Conservation (phyloP, 2,888 invertebrate genomes). For the Lutraria lutraria region DNA sequence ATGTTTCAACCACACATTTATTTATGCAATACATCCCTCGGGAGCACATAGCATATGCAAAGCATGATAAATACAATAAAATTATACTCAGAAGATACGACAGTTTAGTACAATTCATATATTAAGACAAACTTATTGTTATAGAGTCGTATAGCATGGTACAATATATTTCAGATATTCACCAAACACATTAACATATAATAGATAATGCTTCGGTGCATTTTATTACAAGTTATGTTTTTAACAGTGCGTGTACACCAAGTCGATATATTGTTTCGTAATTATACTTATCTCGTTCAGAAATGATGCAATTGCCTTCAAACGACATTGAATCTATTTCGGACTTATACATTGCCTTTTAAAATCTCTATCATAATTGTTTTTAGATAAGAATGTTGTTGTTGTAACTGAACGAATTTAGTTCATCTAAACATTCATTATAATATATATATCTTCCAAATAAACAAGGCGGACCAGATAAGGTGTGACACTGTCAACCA, state of each 20-base stretch:
- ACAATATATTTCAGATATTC: too few relatives aligned
- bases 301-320: neutral
- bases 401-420: neutral
- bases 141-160: too few relatives aligned
- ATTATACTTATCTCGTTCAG: neutral
- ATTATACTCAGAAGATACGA: too few relatives aligned
- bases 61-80: too few relatives aligned
- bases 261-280: neutral
- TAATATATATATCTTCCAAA: neutral
- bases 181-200: too few relatives aligned
- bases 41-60: too few relatives aligned
- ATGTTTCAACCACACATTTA: too few relatives aligned
- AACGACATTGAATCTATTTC: neutral
- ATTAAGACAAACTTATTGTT: too few relatives aligned
- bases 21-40: too few relatives aligned
- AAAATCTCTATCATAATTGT: neutral
- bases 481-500: constrained; percentile 35
- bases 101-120: too few relatives aligned
- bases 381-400: neutral
- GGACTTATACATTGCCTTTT: neutral
- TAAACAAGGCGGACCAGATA: neutral
- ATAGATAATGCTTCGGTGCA: neutral
- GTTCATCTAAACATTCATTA: neutral
- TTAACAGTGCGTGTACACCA: neutral
- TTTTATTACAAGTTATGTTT: neutral